phyloP scores from a whole-genome alignment of 2,888 invertebrate species.

The Amphimallon solstitiale region DNA sequence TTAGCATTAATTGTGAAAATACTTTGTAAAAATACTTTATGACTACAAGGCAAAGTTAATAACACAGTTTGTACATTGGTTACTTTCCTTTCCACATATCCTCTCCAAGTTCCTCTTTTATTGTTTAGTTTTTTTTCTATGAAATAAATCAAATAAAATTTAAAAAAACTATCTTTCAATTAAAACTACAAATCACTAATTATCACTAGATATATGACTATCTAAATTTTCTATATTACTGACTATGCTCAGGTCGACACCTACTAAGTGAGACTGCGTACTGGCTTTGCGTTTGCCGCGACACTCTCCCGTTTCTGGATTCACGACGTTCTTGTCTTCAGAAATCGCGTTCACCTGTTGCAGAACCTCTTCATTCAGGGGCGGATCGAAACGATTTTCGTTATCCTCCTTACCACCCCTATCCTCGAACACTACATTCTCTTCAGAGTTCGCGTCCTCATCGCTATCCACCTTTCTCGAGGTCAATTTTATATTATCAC shows the following conservation, averaged over 20 bases:
- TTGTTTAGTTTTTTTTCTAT: constrained; percentile 5
- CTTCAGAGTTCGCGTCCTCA: constrained; percentile 44
- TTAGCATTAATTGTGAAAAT: constrained; percentile 57
- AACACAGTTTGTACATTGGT: constrained; percentile 49
- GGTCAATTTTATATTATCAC: constrained; percentile 69
- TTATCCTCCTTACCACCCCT: constrained; percentile 48
- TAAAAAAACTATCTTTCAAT: constrained; percentile 19
- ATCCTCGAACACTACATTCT: constrained; percentile 54
- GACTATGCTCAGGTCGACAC: constrained; percentile 42
- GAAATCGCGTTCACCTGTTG: constrained; percentile 59
- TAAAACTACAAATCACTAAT: constrained; percentile 46
- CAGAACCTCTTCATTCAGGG: constrained; percentile 48
- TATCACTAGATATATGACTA: constrained; percentile 60
- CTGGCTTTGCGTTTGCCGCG: constrained; percentile 50
- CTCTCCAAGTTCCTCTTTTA: constrained; percentile 8
- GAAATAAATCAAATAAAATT: constrained; percentile 19
- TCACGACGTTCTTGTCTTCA: constrained; percentile 60
- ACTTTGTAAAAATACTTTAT: constrained; percentile 63
- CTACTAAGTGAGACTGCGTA: constrained; percentile 36
- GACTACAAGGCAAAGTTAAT: constrained; percentile 52
- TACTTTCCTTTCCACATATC: constrained; percentile 26
- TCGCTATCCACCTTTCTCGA: constrained; percentile 63
- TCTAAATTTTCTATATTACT: constrained; percentile 37
- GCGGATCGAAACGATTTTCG: constrained; percentile 51
- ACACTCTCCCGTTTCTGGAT: constrained; percentile 61